These are phyloP conservation scores for Busseola fusca DNA, from an alignment of 2,888 invertebrate genomes.

Conservation along the genomic window DNA sequence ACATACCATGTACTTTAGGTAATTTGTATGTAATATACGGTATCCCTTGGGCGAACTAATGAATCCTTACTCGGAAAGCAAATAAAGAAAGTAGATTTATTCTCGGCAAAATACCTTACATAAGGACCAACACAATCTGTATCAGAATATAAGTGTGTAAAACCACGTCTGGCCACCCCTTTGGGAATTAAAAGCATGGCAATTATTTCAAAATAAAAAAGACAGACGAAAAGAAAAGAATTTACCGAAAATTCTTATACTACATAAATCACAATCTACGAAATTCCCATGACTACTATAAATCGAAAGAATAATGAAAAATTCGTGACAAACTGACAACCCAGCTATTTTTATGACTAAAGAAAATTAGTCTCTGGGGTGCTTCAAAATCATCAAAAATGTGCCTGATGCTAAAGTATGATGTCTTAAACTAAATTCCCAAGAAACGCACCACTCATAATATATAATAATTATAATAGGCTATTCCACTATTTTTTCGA, in stretches of 20 bases:
- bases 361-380: slow-evolving; percentile 21
- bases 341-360: neutral
- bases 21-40: slow-evolving; percentile 8
- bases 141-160: slow-evolving; percentile 13
- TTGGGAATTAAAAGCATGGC: neutral
- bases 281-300: slow-evolving; percentile 23
- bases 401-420: neutral
- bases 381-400: slow-evolving; percentile 12
- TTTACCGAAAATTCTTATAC: neutral
- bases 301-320: slow-evolving; percentile 32
- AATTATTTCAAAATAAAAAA: neutral
- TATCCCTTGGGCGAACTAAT: slow-evolving; percentile 27
- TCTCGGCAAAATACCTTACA: slow-evolving; percentile 2
- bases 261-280: slow-evolving; percentile 5
- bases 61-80: slow-evolving; percentile 17
- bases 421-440: slow-evolving; percentile 12
- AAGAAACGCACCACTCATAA: slow-evolving; percentile 13
- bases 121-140: neutral
- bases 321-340: slow-evolving; percentile 20
- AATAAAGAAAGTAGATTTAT: slow-evolving; percentile 15
- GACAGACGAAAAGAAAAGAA: neutral
- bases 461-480: too few relatives aligned
- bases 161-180: neutral
- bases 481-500: too few relatives aligned
- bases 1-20: neutral